These are phyloP conservation scores for Caenorhabditis zanzibari DNA, from an alignment of 2,888 invertebrate genomes.

Conservation along the genomic window DNA sequence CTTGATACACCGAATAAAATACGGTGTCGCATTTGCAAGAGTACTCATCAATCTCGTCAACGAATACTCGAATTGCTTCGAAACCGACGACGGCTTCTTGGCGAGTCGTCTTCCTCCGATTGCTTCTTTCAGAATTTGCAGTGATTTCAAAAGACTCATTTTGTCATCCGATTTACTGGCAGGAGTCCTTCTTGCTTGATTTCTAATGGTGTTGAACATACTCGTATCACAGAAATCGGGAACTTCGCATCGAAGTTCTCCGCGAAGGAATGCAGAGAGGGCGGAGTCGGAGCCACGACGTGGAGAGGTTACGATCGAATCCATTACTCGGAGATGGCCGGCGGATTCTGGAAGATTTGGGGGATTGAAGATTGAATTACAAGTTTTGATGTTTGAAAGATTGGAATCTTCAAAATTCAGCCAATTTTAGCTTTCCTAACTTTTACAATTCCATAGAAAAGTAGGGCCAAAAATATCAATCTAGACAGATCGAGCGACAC, in stretches of 20 bases:
- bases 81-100: conserved; percentile 90
- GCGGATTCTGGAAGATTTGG: conserved; percentile 75
- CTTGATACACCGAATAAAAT: conserved; percentile 94
- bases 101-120: conserved; percentile 86
- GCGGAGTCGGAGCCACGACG: conserved; percentile 80
- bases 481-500: no score
- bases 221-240: conserved; percentile 83
- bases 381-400: no score
- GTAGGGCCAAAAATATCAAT: no score
- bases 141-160: conserved; percentile 73
- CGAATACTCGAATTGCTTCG: conserved; percentile 94
- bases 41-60: conserved; percentile 95
- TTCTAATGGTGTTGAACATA: conserved; percentile 82
- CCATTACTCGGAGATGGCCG: conserved; percentile 75
- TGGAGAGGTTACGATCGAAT: conserved; percentile 56
- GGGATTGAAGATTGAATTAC: no score
- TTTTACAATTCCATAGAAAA: no score
- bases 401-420: no score
- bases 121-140: conserved; percentile 92
- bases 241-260: conserved; percentile 78
- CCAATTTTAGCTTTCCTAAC: no score
- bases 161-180: conserved; percentile 75
- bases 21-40: conserved; percentile 92
- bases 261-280: conserved; percentile 81
- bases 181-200: conserved; percentile 76